Evolutionary conservation across 2,113 vertebrate genomes (phyloP).

Genomic region (Amphilophus citrinellus): DNA sequence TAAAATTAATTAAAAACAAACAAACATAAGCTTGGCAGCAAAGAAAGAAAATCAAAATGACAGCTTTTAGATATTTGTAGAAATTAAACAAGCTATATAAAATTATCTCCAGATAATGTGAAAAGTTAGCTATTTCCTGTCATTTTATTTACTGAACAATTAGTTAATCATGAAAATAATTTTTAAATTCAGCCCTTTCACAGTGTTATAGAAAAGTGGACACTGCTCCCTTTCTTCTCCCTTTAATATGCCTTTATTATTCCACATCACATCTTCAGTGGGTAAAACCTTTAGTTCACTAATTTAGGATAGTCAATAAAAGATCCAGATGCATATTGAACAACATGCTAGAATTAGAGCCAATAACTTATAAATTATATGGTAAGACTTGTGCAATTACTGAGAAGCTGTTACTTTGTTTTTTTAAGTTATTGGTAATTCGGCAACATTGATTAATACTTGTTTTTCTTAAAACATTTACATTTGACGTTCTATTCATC

Average conservation of each 20-base stretch:
- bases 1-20: not conserved
- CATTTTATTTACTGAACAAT: not conserved
- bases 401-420: not conserved
- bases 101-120: not conserved
- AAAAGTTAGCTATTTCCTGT: not conserved
- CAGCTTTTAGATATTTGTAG: not conserved
- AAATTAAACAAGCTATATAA: not conserved
- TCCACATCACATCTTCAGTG: not conserved
- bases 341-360: not conserved
- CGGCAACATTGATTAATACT: not conserved
- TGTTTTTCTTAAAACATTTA: not conserved
- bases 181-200: not conserved
- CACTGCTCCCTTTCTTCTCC: not conserved
- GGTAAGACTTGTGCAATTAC: not conserved
- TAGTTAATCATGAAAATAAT: not conserved
- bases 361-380: not conserved
- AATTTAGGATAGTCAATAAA: not conserved
- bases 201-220: not conserved
- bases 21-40: not conserved
- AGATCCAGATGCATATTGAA: not conserved
- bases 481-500: not conserved
- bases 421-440: not conserved
- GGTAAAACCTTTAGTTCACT: not conserved
- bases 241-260: not conserved
- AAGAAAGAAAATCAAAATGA: accelerated